Evolutionary conservation across 1,140 invertebrate species (phyloP).

Genomic region (Caerostris extrusa): DNA sequence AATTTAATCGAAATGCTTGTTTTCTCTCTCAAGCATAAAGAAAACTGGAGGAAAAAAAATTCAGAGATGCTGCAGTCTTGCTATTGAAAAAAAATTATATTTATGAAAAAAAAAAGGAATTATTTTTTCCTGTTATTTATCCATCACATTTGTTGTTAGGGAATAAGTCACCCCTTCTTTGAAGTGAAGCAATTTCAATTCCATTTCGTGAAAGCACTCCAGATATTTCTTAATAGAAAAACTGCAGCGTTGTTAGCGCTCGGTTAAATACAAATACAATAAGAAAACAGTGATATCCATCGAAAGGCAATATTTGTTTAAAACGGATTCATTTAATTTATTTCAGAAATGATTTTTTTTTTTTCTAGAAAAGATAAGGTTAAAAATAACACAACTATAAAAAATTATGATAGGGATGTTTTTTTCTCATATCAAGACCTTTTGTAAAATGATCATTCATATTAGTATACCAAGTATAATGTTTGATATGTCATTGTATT

Average conservation of each 20-base stretch:
- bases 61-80: not conserved
- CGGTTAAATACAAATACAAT: not conserved
- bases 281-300: not conserved
- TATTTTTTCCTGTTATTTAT: conserved; percentile 2
- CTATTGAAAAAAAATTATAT: not conserved
- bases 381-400: too few relatives aligned
- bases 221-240: not conserved
- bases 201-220: not conserved
- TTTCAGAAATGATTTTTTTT: not conserved
- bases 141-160: not conserved
- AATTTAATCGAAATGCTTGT: conserved; percentile 51
- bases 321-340: not conserved
- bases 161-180: not conserved
- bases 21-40: not conserved
- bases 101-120: not conserved
- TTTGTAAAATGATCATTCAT: too few relatives aligned
- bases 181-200: not conserved
- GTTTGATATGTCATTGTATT: too few relatives aligned
- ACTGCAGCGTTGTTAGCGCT: not conserved
- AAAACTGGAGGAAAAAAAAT: not conserved
- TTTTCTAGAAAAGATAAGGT: not conserved
- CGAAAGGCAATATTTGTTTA: not conserved
- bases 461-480: too few relatives aligned
- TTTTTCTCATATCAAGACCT: too few relatives aligned
- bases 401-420: too few relatives aligned